Percentiles rank a stretch among this genome's conserved stretches.
Evolutionary conservation across 2,888 invertebrate species (phyloP).

Genomic region (Acronicta alni): DNA sequence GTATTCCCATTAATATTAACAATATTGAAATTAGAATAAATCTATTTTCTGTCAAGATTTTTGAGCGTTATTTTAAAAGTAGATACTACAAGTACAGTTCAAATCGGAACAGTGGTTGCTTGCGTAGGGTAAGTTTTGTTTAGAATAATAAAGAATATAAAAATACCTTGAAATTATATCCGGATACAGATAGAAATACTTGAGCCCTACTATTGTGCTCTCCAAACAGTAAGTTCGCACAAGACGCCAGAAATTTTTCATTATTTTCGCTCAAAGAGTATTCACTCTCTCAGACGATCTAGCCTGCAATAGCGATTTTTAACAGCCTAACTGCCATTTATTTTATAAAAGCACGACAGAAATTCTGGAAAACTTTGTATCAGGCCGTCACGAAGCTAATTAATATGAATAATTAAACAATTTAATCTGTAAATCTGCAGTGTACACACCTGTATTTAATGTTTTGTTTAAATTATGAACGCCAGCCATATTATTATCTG

Average conservation of each 20-base stretch:
- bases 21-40: no score
- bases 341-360: constrained; percentile 16
- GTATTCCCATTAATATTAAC: no score
- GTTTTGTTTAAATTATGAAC: neutral
- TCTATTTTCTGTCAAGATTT: no score
- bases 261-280: constrained; percentile 58
- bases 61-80: no score
- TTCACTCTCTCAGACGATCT: neutral
- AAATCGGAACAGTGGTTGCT: no score
- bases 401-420: constrained; percentile 35
- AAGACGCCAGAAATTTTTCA: constrained; percentile 62
- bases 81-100: no score
- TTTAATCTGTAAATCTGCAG: constrained; percentile 33
- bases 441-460: constrained; percentile 17
- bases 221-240: constrained; percentile 74
- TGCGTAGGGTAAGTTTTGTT: no score
- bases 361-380: constrained; percentile 8
- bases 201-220: constrained; percentile 76
- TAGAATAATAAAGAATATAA: neutral
- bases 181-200: constrained; percentile 83
- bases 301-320: neutral
- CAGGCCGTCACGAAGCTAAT: constrained; percentile 38
- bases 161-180: constrained; percentile 78
- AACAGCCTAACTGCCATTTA: constrained; percentile 3
- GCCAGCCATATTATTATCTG: no score